These are phyloP conservation scores for Verasper variegatus DNA, from an alignment of 2,113 vertebrate genomes.

Conservation along the genomic window DNA sequence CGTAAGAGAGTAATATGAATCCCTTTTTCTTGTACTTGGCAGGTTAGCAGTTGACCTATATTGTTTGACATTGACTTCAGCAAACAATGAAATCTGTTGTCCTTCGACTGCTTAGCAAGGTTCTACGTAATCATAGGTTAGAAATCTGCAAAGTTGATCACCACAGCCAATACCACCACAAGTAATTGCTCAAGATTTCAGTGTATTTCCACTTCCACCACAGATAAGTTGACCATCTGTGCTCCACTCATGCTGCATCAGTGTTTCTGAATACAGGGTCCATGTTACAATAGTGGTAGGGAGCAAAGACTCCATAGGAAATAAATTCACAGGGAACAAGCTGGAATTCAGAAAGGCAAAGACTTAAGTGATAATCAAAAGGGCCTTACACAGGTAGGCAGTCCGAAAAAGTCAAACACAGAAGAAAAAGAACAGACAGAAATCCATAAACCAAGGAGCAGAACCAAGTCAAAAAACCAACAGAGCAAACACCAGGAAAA, in stretches of 20 bases:
- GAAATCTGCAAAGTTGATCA: no score
- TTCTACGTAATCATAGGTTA: background rate
- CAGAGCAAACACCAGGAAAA: background rate
- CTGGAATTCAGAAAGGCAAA: background rate
- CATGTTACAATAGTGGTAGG: background rate
- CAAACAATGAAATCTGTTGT: background rate
- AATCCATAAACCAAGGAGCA: background rate
- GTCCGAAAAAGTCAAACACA: background rate
- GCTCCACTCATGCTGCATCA: background rate
- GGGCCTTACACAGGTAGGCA: background rate
- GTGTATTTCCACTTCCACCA: no score
- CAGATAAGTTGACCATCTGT: no score
- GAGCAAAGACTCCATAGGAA: background rate
- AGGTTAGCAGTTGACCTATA: no score
- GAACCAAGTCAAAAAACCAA: background rate
- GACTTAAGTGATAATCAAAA: no score
- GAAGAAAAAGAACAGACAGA: background rate
- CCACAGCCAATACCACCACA: no score
- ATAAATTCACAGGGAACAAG: background rate
- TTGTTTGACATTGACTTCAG: no score
- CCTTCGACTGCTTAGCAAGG: background rate
- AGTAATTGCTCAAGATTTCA: no score
- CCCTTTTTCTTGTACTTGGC: no score
- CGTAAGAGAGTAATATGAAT: no score
- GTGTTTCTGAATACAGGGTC: background rate